These are phyloP conservation scores for Orycteropus afer DNA, from an alignment of 2,113 vertebrate species.

Conservation along the genomic window DNA sequence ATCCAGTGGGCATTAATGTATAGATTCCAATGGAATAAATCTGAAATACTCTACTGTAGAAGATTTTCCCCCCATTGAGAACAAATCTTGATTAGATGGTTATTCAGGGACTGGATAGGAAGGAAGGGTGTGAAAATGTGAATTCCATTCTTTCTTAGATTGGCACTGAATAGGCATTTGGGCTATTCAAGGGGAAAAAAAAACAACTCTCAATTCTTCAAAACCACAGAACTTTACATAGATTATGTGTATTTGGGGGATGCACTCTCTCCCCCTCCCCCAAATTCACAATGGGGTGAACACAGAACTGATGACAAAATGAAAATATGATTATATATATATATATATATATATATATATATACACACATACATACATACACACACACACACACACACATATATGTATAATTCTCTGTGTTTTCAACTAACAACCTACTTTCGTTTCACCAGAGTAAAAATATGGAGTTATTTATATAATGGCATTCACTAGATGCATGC, in stretches of 20 bases:
- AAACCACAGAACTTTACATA: slow-evolving; percentile 79
- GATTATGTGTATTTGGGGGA: slow-evolving; percentile 82
- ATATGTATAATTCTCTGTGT: slow-evolving; percentile 77
- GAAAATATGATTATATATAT: too few species aligned
- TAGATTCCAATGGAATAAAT: slow-evolving; percentile 85
- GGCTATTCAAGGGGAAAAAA: slow-evolving; percentile 79
- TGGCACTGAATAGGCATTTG: slow-evolving; percentile 87
- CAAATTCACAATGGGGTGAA: slow-evolving; percentile 66
- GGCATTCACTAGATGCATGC: slow-evolving; percentile 80
- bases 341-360: too few species aligned
- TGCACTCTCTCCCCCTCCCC: not conserved
- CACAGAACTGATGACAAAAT: slow-evolving; percentile 77
- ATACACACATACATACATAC: too few species aligned
- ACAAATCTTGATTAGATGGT: slow-evolving; percentile 86
- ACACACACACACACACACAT: too few species aligned
- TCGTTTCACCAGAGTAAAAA: slow-evolving; percentile 81
- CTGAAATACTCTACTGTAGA: slow-evolving; percentile 87
- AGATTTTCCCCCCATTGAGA: slow-evolving; percentile 85
- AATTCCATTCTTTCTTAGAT: slow-evolving; percentile 87
- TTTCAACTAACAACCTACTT: slow-evolving; percentile 76
- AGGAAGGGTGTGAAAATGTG: slow-evolving; percentile 88
- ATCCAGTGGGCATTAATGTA: slow-evolving; percentile 86
- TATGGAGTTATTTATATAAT: slow-evolving; percentile 79
- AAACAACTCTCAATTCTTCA: slow-evolving; percentile 50
- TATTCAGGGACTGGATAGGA: slow-evolving; percentile 87